Evolutionary conservation across 2,888 invertebrate species (phyloP).

Genomic region (Tachystola acroxantha): DNA sequence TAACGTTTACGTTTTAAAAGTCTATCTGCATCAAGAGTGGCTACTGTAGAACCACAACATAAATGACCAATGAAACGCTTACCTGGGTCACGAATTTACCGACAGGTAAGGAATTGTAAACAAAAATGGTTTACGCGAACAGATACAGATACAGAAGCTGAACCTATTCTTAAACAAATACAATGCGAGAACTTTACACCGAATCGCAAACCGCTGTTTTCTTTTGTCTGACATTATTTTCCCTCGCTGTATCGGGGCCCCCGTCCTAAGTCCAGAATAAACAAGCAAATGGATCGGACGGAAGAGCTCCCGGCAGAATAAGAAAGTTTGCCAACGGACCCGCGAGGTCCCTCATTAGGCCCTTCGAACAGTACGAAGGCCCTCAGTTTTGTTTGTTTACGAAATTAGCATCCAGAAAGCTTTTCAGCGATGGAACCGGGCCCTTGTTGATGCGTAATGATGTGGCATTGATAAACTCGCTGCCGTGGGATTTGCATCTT

Average conservation of each 20-base stretch:
- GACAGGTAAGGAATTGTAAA: too few species aligned
- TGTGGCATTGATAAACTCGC: conserved; percentile 46
- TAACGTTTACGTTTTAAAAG: too few species aligned
- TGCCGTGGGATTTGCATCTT: conserved; percentile 31
- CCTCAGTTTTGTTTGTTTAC: conserved; percentile 69
- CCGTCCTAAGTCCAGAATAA: conserved; percentile 62
- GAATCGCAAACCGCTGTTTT: conserved; percentile 27
- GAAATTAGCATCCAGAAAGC: conserved; percentile 70
- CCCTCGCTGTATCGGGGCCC: conserved; percentile 13
- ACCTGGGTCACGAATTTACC: too few species aligned
- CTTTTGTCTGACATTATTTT: conserved; percentile 13
- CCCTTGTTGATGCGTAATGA: conserved; percentile 49
- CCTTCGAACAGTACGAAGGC: conserved; percentile 41
- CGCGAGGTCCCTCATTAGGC: conserved; percentile 68
- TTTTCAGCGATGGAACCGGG: conserved; percentile 45
- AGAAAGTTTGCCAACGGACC: conserved; percentile 67
- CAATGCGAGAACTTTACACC: conserved; percentile 25
- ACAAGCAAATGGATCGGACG: conserved; percentile 72
- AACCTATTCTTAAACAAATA: conserved; percentile 17
- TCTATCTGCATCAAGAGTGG: too few species aligned
- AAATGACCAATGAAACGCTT: too few species aligned
- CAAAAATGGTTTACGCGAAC: too few species aligned
- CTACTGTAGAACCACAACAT: too few species aligned
- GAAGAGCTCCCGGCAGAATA: conserved; percentile 61
- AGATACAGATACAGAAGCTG: too few species aligned